These are phyloP conservation scores for Harpalus rubripes DNA, from an alignment of 2,888 invertebrate species.

Conservation along the genomic window DNA sequence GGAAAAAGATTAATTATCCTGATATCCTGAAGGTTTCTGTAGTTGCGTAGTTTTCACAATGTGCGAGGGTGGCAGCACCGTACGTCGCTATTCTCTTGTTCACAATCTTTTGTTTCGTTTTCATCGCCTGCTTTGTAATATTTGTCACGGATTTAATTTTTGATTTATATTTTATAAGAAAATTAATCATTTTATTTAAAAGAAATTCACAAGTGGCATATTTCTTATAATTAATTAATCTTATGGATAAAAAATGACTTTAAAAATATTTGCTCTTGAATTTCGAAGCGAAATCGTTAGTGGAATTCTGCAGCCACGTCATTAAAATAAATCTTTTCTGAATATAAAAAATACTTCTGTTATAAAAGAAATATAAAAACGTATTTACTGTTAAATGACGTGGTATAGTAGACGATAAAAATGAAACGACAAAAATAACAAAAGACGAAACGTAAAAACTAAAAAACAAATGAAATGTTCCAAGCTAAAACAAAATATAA, in stretches of 20 bases:
- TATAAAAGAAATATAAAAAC: not conserved
- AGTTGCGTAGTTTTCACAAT: conserved; percentile 35
- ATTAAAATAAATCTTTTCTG: conserved; percentile 10
- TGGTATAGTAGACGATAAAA: conserved; percentile 2
- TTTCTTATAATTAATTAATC: conserved; percentile 19
- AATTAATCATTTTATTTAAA: conserved; percentile 38
- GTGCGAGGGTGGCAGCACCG: conserved; percentile 7
- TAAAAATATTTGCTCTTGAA: conserved; percentile 11
- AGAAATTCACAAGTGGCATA: conserved; percentile 7
- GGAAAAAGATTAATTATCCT: conserved; percentile 40
- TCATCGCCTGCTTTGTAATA: conserved; percentile 16
- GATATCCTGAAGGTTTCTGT: conserved; percentile 11
- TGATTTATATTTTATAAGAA: conserved; percentile 31
- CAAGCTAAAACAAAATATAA: no score
- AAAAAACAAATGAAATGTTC: not conserved
- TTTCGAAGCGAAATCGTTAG: not conserved
- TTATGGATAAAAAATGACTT: conserved; percentile 15
- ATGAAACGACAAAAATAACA: conserved; percentile 3
- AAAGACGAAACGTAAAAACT: not conserved
- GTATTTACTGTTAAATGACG: not conserved
- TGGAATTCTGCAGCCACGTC: not conserved
- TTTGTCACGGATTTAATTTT: conserved; percentile 23
- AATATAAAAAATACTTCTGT: not conserved
- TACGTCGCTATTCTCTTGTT: not conserved
- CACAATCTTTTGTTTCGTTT: conserved; percentile 32